Base-by-base conservation (phyloP, 1,140 invertebrate genomes). In the Gryon sp. region DNA sequence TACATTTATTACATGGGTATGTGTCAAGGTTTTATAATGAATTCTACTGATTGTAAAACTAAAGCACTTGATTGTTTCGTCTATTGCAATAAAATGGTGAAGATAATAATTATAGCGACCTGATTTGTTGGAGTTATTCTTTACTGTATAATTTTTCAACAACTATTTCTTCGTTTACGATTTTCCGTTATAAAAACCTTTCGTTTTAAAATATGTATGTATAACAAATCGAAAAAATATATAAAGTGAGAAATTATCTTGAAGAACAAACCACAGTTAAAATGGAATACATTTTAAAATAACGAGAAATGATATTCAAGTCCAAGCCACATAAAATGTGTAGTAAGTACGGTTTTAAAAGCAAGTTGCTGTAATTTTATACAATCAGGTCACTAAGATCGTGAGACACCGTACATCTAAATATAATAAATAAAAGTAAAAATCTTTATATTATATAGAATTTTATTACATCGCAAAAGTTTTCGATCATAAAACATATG, bases 251-350 rank as follows among this genome's bases (percentile, higher is more conserved):
- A 14, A 16, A 8, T 3, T 7, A 7, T 19, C 4, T 14, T 16
- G 8, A n/a, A 18, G 8, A 45, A 18, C 24, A 20, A 41, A 34
- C 26, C 48, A 43, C 63, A 57, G 30, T 48, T 38, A 40, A 68
- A 45, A 55, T 57, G 24, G 19, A 14, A 19, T 46, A 32, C 22
- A 36, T 55, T 55, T 66, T 43, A 38, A 34, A 36, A 40, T 45
- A 63, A 63, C 45, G 50, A 48, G 32, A 38, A 24, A 68, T 48
- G 50, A 68, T 68, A 48, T 48, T 36, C 50, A 15, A 57, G 32
- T 7, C 36, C 22, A 46, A 48, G 48, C 63, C 63, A 41, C 63
- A 68, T 45, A 14, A 32, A 41, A 53, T 43, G 15, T 41, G 32
- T 14, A 36, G 8, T 22, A 24, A 8, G 4, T 26, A 45, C 32